Evolutionary conservation across 2,888 invertebrate species (phyloP).

Genomic region (Ditula angustiorana): DNA sequence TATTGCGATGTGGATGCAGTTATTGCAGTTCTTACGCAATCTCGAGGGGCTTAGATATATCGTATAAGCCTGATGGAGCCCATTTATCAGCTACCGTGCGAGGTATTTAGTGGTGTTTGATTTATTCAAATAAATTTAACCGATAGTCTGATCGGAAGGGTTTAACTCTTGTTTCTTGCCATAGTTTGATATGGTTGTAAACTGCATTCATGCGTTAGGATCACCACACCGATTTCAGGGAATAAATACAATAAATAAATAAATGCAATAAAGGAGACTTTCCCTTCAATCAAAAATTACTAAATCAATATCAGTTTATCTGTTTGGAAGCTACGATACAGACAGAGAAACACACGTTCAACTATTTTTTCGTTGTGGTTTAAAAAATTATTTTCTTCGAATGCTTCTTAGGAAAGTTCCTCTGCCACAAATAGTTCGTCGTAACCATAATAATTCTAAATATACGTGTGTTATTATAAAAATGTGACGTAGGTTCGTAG

Average conservation of each 20-base stretch:
- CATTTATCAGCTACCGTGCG: background rate
- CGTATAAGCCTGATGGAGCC: conserved; percentile 12
- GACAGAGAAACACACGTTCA: no score
- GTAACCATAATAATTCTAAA: conserved; percentile 7
- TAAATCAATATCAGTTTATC: no score
- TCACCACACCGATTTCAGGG: no score
- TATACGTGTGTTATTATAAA: background rate
- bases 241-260: no score
- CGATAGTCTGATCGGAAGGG: background rate
- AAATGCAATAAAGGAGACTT: no score
- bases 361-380: no score
- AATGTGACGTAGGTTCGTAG: conserved; percentile 15
- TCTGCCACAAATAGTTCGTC: background rate
- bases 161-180: background rate
- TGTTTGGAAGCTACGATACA: no score
- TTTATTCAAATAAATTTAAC: background rate
- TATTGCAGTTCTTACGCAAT: conserved; percentile 3
- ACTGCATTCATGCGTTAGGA: no score
- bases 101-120: background rate
- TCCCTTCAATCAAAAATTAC: no score
- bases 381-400: background rate
- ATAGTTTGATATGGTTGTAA: no score
- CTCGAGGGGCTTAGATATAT: background rate
- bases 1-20: background rate
- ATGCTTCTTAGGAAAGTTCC: conserved; percentile 9